These are phyloP conservation scores for Acanthurus tractus DNA, from an alignment of 2,797 vertebrate genomes.

Conservation along the genomic window DNA sequence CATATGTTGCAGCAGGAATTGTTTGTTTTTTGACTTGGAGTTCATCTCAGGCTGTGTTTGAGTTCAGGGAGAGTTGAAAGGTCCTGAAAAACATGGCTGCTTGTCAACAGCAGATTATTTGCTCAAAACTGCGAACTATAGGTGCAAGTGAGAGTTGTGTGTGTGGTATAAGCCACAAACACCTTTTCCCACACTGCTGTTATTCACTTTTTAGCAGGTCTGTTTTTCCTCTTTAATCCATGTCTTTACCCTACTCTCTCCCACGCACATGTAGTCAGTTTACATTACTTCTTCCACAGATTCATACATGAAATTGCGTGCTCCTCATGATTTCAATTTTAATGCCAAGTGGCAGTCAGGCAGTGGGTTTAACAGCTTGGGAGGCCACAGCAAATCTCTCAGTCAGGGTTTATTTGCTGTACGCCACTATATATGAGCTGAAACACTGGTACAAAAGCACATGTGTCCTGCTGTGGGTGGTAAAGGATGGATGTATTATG, in stretches of 20 bases:
- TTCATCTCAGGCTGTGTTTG: slow-evolving; percentile 33
- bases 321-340: slow-evolving; percentile 32
- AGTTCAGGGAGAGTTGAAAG: slow-evolving; percentile 32
- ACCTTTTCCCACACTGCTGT: no score
- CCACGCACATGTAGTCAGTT: slow-evolving; percentile 17
- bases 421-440: slow-evolving; percentile 67
- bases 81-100: slow-evolving; percentile 6
- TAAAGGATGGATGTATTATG: slow-evolving; percentile 37
- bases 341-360: slow-evolving; percentile 29
- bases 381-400: slow-evolving; percentile 77
- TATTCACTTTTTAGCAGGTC: neutral
- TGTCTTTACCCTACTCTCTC: neutral
- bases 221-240: neutral
- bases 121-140: neutral
- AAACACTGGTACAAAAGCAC: slow-evolving; percentile 49
- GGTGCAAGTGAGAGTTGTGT: neutral
- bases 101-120: slow-evolving; percentile 6
- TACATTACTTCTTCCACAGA: slow-evolving; percentile 27
- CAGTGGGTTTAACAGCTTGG: slow-evolving; percentile 62
- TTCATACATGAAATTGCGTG: slow-evolving; percentile 16
- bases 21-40: slow-evolving; percentile 23
- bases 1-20: slow-evolving; percentile 41
- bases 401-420: slow-evolving; percentile 71
- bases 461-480: slow-evolving; percentile 66
- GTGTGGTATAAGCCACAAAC: neutral